Percentiles rank a stretch among this genome's conserved stretches.
phyloP scores from a whole-genome alignment of 2,113 vertebrate genomes.

The Erinaceus europaeus region DNA sequence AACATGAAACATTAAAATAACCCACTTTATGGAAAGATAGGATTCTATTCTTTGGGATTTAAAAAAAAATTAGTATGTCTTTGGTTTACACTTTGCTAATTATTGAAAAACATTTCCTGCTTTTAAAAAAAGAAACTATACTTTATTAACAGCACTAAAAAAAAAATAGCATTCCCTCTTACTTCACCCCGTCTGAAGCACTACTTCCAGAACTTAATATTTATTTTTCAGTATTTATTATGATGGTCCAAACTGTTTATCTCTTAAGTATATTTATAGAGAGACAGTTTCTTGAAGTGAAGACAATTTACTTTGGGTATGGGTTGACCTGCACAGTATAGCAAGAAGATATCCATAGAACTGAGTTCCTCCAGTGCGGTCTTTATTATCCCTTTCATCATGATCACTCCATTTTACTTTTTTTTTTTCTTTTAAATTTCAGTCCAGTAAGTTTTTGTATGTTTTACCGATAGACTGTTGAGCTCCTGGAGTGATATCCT shows the following conservation, averaged over 20 bases:
- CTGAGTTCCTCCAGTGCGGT: not conserved
- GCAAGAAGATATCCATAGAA: not conserved
- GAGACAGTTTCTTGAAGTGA: constrained; percentile 51
- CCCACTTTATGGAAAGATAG: constrained; percentile 45
- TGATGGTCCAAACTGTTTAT: constrained; percentile 49
- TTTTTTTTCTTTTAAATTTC: not conserved
- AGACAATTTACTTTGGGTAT: constrained; percentile 1
- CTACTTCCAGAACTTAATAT: constrained; percentile 54
- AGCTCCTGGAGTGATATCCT: not conserved
- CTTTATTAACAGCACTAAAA: constrained; percentile 55
- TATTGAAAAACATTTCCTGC: constrained; percentile 54
- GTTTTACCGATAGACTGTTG: not conserved
- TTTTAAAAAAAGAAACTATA: constrained; percentile 66
- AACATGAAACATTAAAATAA: constrained; percentile 53
- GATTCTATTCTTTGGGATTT: constrained; percentile 59
- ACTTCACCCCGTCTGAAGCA: not conserved
- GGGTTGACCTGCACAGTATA: not conserved
- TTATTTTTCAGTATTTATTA: constrained; percentile 65
- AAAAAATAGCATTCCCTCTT: constrained; percentile 28
- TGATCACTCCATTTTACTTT: not conserved
- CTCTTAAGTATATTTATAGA: constrained; percentile 59
- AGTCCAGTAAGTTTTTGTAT: not conserved
- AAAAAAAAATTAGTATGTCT: constrained; percentile 68
- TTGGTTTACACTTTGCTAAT: constrained; percentile 60
- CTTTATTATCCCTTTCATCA: constrained; percentile 18